These are phyloP conservation scores for Schizopygopsis malacanthus DNA, from an alignment of 2,797 vertebrate species.

Conservation along the genomic window DNA sequence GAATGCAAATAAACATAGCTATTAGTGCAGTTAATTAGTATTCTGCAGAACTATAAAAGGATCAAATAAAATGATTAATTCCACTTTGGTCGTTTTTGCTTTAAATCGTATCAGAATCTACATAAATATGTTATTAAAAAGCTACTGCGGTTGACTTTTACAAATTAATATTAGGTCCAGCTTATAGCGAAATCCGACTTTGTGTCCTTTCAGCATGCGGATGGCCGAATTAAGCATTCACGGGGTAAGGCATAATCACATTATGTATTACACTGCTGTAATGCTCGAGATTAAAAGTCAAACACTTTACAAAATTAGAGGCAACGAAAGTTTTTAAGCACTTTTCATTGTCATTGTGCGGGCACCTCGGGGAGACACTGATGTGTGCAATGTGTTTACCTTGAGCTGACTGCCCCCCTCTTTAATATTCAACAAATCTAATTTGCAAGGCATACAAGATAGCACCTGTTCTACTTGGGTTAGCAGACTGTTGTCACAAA, in stretches of 20 bases:
- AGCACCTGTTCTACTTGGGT: conserved; percentile 51
- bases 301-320: conserved; percentile 35
- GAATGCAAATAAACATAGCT: not conserved
- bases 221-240: conserved; percentile 27
- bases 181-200: conserved; percentile 30
- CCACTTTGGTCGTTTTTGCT: not conserved
- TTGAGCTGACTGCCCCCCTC: conserved; percentile 40
- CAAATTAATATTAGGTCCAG: conserved; percentile 36
- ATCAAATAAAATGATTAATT: not conserved
- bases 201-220: not conserved
- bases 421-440: conserved; percentile 54
- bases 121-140: conserved; percentile 14
- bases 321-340: conserved; percentile 41
- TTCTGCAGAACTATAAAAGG: not conserved
- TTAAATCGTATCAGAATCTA: not conserved
- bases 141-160: conserved; percentile 12
- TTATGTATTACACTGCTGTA: conserved; percentile 41
- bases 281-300: conserved; percentile 47
- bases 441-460: conserved; percentile 50
- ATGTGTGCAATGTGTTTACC: conserved; percentile 53
- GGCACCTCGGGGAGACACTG: conserved; percentile 36
- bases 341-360: conserved; percentile 27
- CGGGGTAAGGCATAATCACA: conserved; percentile 9
- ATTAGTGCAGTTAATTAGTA: not conserved
- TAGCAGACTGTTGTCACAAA: conserved; percentile 51